A percentile compares a stretch with the other conserved stretches of the same genome.
Conservation (phyloP, 1,140 invertebrate species). For the Acyrthosiphon pisum region DNA sequence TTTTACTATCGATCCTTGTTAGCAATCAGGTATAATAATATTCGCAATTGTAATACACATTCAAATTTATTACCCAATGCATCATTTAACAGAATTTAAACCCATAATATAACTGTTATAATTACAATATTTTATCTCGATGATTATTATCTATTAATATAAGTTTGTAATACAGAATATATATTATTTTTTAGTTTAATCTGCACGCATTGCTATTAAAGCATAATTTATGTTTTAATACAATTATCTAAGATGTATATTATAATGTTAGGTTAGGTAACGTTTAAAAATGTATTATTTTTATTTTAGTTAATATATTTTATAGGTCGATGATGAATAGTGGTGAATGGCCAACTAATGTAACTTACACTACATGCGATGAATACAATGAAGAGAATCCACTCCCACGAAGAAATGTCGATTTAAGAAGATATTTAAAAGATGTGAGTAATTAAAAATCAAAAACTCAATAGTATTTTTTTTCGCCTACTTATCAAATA, state of each 20-base stretch:
- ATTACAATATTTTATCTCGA: too few relatives aligned
- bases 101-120: too few relatives aligned
- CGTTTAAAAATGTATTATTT: not conserved
- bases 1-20: constrained; percentile 74
- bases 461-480: not conserved
- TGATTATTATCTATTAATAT: too few relatives aligned
- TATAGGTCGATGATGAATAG: constrained; percentile 66
- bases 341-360: constrained; percentile 74
- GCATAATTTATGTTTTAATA: too few relatives aligned
- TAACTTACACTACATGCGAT: constrained; percentile 77
- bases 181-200: not conserved
- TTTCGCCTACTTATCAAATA: not conserved
- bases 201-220: too few relatives aligned
- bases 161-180: not conserved
- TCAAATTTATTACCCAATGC: too few relatives aligned
- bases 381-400: constrained; percentile 77
- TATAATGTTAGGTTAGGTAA: not conserved
- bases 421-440: constrained; percentile 64
- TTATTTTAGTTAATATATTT: not conserved
- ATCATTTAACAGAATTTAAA: too few relatives aligned
- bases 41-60: too few relatives aligned
- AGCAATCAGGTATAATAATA: constrained; percentile 72
- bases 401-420: constrained; percentile 67
- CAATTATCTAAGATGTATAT: not conserved
- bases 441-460: constrained; percentile 60